Evolutionary conservation across 2,888 invertebrate species (phyloP), one percentile per base, ranked within the genome.

Genomic region (Dicyrtoma fusca): DNA sequence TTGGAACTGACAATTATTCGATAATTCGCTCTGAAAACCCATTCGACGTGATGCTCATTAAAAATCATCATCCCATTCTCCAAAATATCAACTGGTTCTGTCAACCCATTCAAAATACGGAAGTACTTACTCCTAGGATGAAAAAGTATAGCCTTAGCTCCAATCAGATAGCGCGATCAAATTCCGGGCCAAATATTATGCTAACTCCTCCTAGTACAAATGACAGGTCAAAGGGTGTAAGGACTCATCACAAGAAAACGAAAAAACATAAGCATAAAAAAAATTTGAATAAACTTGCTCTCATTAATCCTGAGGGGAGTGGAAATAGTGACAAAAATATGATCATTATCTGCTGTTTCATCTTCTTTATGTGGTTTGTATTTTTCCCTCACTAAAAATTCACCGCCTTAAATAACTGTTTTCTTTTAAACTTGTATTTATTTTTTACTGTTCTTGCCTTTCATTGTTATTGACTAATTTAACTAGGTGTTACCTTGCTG

Each of bases 341-440:
- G 17, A 69, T 57, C 23, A 11, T 69, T 10, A 25, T 42, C 8
- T 57, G 55, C 42, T 55, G 57, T 57, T 69, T 69, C 21, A 8
- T 69, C 8, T 26, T 69, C 57, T 57, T 69, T n/a, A 13, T 69
- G n/a, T 69, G 69, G 69, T 45, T 42, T 51, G 6, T 65, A 44
- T 44, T 62, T 62, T 62, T 62, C 13, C 23, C 14, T 23, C 19
- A 21, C 17, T 34, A 55, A 55, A 13, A 13, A 21, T 55, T 53
- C 17, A 6, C 6, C 5, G 3, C 10, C 4, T 5, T 11, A 5
- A 5, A 13, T 13, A 21, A 23, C 13, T 11, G 3, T 55, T 2
- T 17, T 44, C 45, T 10, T 10, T 44, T 44, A 44, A 13, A 11
- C 13, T 44, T 44, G 8, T 8, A 11, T 44, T 44, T 44, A 44